Evolutionary conservation across 2,797 vertebrate genomes (phyloP), one percentile per base, ranked within the genome.

Genomic region (Podarcis siculus): DNA sequence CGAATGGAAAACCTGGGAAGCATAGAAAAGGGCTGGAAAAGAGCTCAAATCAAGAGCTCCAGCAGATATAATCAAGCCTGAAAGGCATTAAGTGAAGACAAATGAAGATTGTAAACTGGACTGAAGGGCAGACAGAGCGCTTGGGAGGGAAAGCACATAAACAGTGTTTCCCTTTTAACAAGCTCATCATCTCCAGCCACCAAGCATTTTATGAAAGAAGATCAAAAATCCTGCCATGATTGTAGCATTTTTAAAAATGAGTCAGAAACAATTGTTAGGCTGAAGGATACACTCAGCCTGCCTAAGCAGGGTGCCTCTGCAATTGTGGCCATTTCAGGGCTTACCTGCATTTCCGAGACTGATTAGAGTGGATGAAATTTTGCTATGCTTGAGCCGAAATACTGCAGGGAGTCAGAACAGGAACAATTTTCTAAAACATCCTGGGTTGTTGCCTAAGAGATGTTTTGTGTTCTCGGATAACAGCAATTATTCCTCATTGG

Each of bases 71-170:
- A 86, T 90, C 85, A 64, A 93, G 67, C 64, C 90, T 94, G 83
- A 93, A 84, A 82, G 87, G 87, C 90, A 92, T 4, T 77, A 89
- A 90, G 89, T 89, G 75, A 27, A 95, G 75, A 89, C 87, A 95
- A 92, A 92, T 25, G 87, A 82, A 92, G 83, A 93, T 84, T 90
- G 58, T 49, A 78, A 92, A 76, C 86, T 35, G 0, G 7, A 23
- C 79, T 0, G 79, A 89, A 88, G 87, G 87, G 8, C 88, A 93
- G 15, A 12, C 42, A 90, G 5, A 1, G 9, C 76, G 81, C 89
- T 90, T 85, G 12, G 86, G 85, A 19, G 79, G 82, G 92, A 93
- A 90, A 90, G 71, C 1, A 72, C 15, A 82, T 91, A 87, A 90
- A 92, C 4, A 17, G 32, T 1, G 19, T 64, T 90, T 91, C 89